Evolutionary conservation across 2,113 vertebrate genomes (phyloP).

Genomic region (Hydrochoerus hydrochaeris): DNA sequence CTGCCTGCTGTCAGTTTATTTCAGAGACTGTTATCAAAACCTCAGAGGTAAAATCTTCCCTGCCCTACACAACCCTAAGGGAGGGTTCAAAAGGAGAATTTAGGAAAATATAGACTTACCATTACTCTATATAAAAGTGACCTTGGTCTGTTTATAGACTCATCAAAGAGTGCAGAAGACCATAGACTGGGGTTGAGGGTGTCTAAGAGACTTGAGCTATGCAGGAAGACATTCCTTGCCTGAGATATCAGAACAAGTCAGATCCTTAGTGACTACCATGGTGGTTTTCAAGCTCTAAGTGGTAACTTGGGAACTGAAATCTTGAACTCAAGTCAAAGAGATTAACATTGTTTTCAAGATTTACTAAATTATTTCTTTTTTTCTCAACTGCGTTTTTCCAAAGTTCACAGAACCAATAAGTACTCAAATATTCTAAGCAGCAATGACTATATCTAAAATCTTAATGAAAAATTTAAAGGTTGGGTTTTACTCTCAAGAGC

Average conservation of each 20-base stretch:
- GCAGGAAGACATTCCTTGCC: background rate
- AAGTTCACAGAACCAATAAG: conserved; percentile 56
- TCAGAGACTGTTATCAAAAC: background rate
- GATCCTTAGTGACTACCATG: background rate
- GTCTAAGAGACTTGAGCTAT: background rate
- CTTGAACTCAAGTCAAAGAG: conserved; percentile 23
- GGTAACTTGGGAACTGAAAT: background rate
- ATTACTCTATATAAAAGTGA: background rate
- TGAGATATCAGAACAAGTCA: background rate
- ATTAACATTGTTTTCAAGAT: background rate
- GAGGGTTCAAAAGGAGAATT: background rate
- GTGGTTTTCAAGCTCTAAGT: background rate
- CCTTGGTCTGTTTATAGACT: background rate
- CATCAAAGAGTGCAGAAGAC: background rate
- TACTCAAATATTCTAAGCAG: conserved; percentile 74
- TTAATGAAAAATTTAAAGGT: conserved; percentile 70
- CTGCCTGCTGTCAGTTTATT: background rate
- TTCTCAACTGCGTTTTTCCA: conserved; percentile 33
- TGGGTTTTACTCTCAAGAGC: conserved; percentile 59
- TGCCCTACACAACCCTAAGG: background rate
- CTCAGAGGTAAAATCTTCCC: background rate
- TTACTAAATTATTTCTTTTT: conserved; percentile 10
- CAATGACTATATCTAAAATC: conserved; percentile 22
- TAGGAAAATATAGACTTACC: background rate
- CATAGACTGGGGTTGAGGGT: background rate